phyloP scores from a whole-genome alignment of 2,113 vertebrate species.

The Tretioscincus oriximinensis region DNA sequence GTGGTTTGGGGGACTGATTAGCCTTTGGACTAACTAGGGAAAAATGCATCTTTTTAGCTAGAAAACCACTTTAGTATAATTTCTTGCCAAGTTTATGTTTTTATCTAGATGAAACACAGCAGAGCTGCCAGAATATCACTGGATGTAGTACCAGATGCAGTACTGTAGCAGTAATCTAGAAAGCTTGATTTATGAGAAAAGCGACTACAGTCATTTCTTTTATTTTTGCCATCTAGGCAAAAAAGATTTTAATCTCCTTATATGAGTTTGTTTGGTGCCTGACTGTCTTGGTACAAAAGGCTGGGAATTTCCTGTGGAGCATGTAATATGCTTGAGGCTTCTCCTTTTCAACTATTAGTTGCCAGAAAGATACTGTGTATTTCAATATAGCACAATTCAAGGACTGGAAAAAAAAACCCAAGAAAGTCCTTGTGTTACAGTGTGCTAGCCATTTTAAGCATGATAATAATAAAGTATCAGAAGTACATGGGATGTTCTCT shows the following conservation, averaged over 20 bases:
- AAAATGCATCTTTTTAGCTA: background rate
- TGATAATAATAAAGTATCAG: slow-evolving; percentile 38
- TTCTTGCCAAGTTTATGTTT: background rate
- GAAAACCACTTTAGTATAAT: background rate
- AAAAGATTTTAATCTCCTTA: slow-evolving; percentile 51
- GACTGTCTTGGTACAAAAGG: slow-evolving; percentile 59
- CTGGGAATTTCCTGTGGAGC: slow-evolving; percentile 68
- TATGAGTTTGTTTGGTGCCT: slow-evolving; percentile 44
- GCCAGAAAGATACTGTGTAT: slow-evolving; percentile 55
- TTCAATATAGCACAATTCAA: slow-evolving; percentile 63
- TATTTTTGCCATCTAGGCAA: slow-evolving; percentile 25
- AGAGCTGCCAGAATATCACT: background rate
- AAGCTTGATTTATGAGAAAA: slow-evolving; percentile 9
- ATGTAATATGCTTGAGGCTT: slow-evolving; percentile 63
- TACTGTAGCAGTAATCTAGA: background rate
- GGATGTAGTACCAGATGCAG: background rate
- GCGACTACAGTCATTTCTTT: slow-evolving; percentile 9
- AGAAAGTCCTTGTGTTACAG: slow-evolving; percentile 59
- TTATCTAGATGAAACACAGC: background rate
- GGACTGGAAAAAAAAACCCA: slow-evolving; percentile 58
- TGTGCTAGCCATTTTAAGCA: slow-evolving; percentile 14
- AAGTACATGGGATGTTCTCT: slow-evolving; percentile 27
- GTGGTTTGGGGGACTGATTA: too few relatives aligned
- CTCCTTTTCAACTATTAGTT: slow-evolving; percentile 59
- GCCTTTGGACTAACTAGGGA: background rate